Conservation (phyloP, 2,888 invertebrate genomes). For the Diadegma fenestrale region DNA sequence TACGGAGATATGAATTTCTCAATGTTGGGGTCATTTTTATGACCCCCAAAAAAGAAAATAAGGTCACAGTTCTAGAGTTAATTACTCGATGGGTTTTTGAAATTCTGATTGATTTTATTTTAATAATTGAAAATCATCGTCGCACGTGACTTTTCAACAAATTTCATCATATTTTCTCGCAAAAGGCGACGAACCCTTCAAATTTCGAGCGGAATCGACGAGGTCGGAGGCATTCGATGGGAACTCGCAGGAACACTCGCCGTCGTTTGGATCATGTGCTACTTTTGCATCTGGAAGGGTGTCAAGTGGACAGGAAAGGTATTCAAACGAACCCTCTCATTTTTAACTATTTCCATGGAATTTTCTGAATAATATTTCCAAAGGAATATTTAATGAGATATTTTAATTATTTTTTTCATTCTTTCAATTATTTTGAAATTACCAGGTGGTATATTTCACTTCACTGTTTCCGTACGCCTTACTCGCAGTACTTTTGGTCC, state of each 20-base stretch:
- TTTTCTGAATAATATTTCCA: background rate
- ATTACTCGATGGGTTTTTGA: background rate
- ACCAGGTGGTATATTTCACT: conserved; percentile 96
- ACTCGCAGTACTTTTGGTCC: conserved; percentile 93
- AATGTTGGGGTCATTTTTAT: no score
- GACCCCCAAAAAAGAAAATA: no score
- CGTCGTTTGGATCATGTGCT: conserved; percentile 97
- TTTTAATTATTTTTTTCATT: background rate
- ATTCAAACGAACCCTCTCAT: conserved; percentile 46
- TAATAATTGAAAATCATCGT: background rate
- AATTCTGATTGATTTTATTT: background rate
- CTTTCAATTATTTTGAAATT: conserved; percentile 24
- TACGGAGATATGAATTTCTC: no score
- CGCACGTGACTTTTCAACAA: background rate
- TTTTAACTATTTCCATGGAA: background rate
- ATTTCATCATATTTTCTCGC: conserved; percentile 55
- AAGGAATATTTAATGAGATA: background rate
- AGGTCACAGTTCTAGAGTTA: background rate
- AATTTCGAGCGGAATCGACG: conserved; percentile 95
- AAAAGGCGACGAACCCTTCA: conserved; percentile 95
- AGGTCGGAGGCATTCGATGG: conserved; percentile 96
- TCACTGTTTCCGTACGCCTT: conserved; percentile 97
- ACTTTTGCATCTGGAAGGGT: conserved; percentile 99
- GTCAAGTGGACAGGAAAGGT: conserved; percentile 99
- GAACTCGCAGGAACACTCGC: conserved; percentile 96